Conservation (phyloP, 2,113 vertebrate genomes). For the Colinus virginianus region DNA sequence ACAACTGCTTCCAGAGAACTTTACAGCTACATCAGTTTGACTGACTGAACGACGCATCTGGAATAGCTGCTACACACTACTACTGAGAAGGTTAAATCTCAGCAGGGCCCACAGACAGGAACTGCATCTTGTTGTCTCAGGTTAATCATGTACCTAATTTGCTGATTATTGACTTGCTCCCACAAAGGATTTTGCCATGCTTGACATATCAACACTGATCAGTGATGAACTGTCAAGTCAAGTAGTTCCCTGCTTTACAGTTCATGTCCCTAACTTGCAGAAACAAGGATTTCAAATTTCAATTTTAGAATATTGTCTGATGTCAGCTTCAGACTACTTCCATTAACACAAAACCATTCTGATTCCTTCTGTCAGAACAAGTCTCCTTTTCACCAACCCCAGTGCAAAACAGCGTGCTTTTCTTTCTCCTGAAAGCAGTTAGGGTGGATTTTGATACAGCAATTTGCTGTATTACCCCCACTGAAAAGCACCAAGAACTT, state of each 20-base stretch:
- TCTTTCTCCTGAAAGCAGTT: neutral
- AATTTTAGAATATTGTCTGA: conserved; percentile 34
- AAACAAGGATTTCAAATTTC: conserved; percentile 69
- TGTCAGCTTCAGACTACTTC: conserved; percentile 54
- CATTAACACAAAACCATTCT: neutral
- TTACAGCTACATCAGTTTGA: conserved; percentile 66
- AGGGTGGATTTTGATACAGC: neutral
- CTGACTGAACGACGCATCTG: conserved; percentile 76
- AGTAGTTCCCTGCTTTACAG: conserved; percentile 65
- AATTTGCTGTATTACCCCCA: neutral
- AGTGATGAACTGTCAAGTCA: conserved; percentile 76
- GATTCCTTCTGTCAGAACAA: conserved; percentile 38
- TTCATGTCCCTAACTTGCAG: conserved; percentile 64
- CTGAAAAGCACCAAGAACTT: neutral
- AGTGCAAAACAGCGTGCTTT: conserved; percentile 7
- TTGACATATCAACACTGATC: conserved; percentile 77
- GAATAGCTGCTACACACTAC: conserved; percentile 80
- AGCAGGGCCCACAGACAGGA: conserved; percentile 74
- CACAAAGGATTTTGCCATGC: conserved; percentile 78
- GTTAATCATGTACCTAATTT: conserved; percentile 85
- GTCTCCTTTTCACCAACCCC: conserved; percentile 15
- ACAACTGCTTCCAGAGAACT: conserved; percentile 22
- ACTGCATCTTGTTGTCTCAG: conserved; percentile 77
- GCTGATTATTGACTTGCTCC: conserved; percentile 83
- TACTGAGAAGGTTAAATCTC: conserved; percentile 77